Percentiles rank a stretch among this genome's conserved stretches.
These are phyloP conservation scores for Onthophagus sagittarius DNA, from an alignment of 2,888 invertebrate genomes.

Conservation along the genomic window DNA sequence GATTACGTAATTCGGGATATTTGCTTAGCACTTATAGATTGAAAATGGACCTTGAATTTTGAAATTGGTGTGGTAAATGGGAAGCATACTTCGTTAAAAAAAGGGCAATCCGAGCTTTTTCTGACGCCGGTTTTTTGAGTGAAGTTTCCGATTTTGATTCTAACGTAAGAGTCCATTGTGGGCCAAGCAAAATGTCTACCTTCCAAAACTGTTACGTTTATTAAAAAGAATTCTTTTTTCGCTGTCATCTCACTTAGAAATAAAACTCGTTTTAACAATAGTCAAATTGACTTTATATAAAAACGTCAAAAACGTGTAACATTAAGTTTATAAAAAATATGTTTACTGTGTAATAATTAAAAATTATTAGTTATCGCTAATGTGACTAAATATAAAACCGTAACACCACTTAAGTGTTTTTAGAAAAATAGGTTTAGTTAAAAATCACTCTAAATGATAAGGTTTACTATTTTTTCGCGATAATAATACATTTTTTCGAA, in stretches of 20 bases:
- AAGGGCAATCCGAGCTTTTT: slow-evolving; percentile 59
- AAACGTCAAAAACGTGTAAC: neutral
- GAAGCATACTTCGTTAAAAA: slow-evolving; percentile 61
- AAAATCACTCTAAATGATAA: neutral
- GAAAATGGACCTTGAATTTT: neutral
- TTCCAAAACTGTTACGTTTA: slow-evolving; percentile 65
- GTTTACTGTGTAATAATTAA: neutral
- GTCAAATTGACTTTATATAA: neutral
- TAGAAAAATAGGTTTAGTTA: neutral
- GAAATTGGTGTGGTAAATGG: neutral
- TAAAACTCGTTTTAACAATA: neutral
- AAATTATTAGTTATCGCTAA: no score
- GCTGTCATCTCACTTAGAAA: neutral
- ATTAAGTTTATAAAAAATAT: neutral
- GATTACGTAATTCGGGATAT: no score
- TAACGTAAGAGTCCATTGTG: slow-evolving; percentile 59
- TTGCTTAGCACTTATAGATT: neutral
- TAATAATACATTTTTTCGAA: neutral
- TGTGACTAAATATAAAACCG: no score
- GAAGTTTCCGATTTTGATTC: slow-evolving; percentile 59
- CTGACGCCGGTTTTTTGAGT: slow-evolving; percentile 57
- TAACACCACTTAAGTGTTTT: neutral
- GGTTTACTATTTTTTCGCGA: neutral
- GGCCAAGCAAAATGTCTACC: slow-evolving; percentile 56
- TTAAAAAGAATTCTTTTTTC: slow-evolving; percentile 51